Evolutionary conservation across 2,888 invertebrate species (phyloP).

Genomic region (Drosophila macrothrix): DNA sequence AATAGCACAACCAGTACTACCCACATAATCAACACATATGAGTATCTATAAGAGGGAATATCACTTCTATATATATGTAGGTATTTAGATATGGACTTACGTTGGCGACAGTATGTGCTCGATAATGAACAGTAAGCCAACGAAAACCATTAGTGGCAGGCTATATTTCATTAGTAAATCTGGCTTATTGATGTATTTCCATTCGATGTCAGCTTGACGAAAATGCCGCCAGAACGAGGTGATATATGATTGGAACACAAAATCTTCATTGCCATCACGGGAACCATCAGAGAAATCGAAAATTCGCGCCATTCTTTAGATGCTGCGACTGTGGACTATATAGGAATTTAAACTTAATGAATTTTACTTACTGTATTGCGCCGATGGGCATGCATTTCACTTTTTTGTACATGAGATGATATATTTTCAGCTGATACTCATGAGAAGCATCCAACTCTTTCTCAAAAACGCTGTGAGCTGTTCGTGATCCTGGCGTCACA

Average conservation of each 20-base stretch:
- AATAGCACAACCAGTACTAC: conserved; percentile 56
- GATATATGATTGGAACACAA: conserved; percentile 54
- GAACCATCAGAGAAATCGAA: conserved; percentile 14
- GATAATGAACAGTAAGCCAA: conserved; percentile 87
- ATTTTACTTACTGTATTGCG: conserved; percentile 88
- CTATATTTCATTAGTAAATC: conserved; percentile 95
- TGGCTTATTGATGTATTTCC: conserved; percentile 89
- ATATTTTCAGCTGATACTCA: conserved; percentile 12
- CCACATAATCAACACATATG: conserved; percentile 78
- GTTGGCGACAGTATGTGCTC: conserved; percentile 63
- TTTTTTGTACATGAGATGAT: conserved; percentile 25
- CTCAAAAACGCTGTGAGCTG: too few relatives aligned
- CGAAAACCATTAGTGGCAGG: conserved; percentile 87
- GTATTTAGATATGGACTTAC: conserved; percentile 26
- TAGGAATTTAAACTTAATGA: too few relatives aligned
- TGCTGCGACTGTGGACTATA: background rate
- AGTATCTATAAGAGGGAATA: background rate
- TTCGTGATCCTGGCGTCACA: background rate
- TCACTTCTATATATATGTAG: background rate
- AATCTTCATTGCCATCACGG: conserved; percentile 27
- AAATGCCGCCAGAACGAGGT: conserved; percentile 88
- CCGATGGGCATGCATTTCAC: conserved; percentile 89
- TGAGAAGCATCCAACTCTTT: background rate
- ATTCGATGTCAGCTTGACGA: conserved; percentile 88
- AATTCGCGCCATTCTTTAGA: conserved; percentile 14